Conservation (phyloP, 2,888 invertebrate species). For the Tipula lateralis region DNA sequence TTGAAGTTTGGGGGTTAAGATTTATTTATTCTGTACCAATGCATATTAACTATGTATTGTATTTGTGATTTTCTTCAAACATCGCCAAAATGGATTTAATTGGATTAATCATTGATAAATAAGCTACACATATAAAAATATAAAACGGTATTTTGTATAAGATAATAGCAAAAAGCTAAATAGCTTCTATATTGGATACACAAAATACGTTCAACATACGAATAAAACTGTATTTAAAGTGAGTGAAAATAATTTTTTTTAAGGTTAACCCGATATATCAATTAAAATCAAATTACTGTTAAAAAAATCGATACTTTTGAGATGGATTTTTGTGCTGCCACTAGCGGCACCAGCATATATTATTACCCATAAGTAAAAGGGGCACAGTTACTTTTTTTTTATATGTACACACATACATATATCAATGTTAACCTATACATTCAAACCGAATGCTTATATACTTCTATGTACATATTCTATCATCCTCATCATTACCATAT, state of each 20-base stretch:
- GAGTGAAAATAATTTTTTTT: background rate
- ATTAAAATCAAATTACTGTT: conserved; percentile 7
- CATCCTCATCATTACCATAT: conserved; percentile 11
- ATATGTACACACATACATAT: background rate
- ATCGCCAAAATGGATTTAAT: conserved; percentile 11
- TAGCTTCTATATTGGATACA: background rate
- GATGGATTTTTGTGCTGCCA: background rate
- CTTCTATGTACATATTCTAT: background rate
- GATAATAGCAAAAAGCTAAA: background rate
- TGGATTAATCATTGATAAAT: conserved; percentile 9
- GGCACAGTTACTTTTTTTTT: conserved; percentile 21
- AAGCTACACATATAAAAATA: background rate
- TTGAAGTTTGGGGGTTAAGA: background rate
- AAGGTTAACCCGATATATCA: conserved; percentile 7
- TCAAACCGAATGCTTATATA: background rate
- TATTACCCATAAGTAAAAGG: background rate
- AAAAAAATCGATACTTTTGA: background rate
- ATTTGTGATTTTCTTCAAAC: background rate
- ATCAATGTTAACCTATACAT: background rate
- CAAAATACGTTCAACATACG: background rate
- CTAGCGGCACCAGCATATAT: conserved; percentile 11
- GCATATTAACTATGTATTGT: background rate
- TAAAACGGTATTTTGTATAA: background rate
- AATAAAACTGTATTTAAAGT: background rate
- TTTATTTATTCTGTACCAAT: background rate